Percentiles rank a stretch among this genome's conserved stretches.
Conservation (phyloP, 2,797 vertebrate genomes). For the Novumbra hubbsi region DNA sequence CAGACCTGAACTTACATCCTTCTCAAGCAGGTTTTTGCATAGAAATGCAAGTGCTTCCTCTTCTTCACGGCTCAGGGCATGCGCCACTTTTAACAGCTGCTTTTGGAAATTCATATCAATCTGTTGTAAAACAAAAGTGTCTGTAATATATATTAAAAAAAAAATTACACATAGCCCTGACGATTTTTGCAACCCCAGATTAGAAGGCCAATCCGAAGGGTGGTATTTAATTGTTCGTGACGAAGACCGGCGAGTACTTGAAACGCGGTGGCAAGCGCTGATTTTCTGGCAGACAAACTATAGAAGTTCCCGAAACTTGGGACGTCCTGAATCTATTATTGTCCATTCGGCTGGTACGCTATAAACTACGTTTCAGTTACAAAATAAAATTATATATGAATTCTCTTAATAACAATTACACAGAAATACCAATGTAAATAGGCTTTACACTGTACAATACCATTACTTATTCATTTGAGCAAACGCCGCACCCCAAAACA, state of each 20-base stretch:
- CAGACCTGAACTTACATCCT: constrained; percentile 33
- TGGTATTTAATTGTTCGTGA: no score
- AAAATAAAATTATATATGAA: neutral
- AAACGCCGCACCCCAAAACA: neutral
- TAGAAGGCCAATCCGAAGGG: no score
- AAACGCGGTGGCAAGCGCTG: no score
- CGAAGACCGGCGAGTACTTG: no score
- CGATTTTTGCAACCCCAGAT: no score
- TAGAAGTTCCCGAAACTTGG: no score
- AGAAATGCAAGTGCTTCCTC: constrained; percentile 65
- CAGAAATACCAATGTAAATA: neutral
- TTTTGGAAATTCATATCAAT: constrained; percentile 64
- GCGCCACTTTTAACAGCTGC: constrained; percentile 42
- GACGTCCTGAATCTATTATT: neutral
- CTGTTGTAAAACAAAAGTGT: constrained; percentile 22
- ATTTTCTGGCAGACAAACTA: no score
- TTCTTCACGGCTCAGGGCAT: constrained; percentile 41
- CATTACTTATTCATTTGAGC: neutral
- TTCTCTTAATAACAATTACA: neutral
- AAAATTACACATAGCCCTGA: no score
- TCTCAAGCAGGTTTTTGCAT: constrained; percentile 62
- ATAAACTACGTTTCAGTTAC: neutral
- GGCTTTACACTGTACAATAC: neutral
- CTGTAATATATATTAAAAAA: neutral
- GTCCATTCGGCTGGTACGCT: neutral